These are phyloP conservation scores for Clanis bilineata DNA, from an alignment of 2,888 invertebrate species.

Conservation along the genomic window DNA sequence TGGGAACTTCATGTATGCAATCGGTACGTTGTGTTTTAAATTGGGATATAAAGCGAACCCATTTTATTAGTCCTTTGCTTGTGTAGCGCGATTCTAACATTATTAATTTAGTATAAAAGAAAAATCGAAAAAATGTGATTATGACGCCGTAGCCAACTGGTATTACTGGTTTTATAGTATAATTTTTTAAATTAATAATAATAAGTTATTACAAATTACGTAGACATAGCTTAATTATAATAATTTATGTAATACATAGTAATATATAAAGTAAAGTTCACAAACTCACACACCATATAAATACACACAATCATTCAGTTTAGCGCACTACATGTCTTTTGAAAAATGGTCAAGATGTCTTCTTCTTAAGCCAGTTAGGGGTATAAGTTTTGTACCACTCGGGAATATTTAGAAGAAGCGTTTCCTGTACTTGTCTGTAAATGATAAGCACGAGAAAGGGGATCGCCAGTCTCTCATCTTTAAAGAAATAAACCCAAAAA, in stretches of 20 bases:
- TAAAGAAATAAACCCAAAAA: constrained; percentile 91
- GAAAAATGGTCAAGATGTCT: constrained; percentile 68
- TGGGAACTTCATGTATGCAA: constrained; percentile 46
- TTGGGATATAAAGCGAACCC: constrained; percentile 59
- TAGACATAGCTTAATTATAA: constrained; percentile 41
- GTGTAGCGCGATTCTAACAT: constrained; percentile 47
- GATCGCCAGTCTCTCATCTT: constrained; percentile 89
- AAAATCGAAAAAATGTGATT: constrained; percentile 24
- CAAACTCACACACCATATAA: constrained; percentile 68
- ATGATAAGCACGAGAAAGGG: constrained; percentile 89
- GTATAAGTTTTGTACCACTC: constrained; percentile 76
- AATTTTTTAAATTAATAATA: constrained; percentile 31
- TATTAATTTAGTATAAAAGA: constrained; percentile 43
- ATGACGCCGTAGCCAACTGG: constrained; percentile 63
- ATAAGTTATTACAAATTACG: constrained; percentile 37
- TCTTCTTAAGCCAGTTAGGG: constrained; percentile 70
- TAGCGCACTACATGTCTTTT: constrained; percentile 70
- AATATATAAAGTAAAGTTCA: constrained; percentile 61
- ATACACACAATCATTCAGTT: constrained; percentile 64
- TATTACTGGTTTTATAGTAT: constrained; percentile 36
- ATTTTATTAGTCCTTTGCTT: constrained; percentile 30
- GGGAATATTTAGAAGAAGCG: constrained; percentile 82
- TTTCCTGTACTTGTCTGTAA: constrained; percentile 88
- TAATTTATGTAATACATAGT: constrained; percentile 10
- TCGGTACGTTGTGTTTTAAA: constrained; percentile 58